Conservation (phyloP, 2,888 invertebrate genomes). For the Mechanitis messenoides region DNA sequence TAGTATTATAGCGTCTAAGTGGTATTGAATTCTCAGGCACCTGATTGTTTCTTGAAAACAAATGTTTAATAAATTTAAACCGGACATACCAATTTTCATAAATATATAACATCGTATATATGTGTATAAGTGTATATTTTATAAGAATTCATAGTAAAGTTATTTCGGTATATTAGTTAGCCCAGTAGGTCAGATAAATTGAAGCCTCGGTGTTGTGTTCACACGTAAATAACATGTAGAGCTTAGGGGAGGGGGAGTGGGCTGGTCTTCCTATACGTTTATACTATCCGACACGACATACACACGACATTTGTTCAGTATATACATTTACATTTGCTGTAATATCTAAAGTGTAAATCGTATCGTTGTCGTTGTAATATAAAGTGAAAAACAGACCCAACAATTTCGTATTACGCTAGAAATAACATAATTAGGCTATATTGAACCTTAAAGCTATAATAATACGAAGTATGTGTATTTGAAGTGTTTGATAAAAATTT, state of each 20-base stretch:
- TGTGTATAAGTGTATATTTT: too few species aligned
- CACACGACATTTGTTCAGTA: slow-evolving; percentile 11
- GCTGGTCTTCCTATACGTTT: slow-evolving; percentile 37
- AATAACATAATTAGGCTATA: slow-evolving; percentile 20
- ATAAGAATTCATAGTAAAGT: slow-evolving; percentile 32
- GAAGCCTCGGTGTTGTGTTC: slow-evolving; percentile 73
- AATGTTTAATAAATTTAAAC: too few species aligned
- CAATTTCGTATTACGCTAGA: slow-evolving; percentile 4
- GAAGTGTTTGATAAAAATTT: slow-evolving; percentile 25
- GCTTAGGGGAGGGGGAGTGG: slow-evolving; percentile 58
- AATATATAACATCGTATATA: too few species aligned
- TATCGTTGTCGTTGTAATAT: neutral
- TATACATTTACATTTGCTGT: neutral
- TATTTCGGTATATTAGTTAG: slow-evolving; percentile 69
- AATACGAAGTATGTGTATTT: slow-evolving; percentile 33
- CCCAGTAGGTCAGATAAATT: slow-evolving; percentile 77
- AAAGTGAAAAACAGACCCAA: slow-evolving; percentile 16
- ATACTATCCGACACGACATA: slow-evolving; percentile 3
- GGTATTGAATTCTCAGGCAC: too few species aligned
- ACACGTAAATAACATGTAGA: slow-evolving; percentile 76
- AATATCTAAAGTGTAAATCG: neutral
- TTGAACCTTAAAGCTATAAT: slow-evolving; percentile 32
- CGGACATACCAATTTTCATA: neutral
- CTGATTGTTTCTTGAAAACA: too few species aligned
- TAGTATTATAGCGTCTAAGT: too few species aligned